Evolutionary conservation across 2,113 vertebrate species (phyloP).

Genomic region (Carassius carassius): DNA sequence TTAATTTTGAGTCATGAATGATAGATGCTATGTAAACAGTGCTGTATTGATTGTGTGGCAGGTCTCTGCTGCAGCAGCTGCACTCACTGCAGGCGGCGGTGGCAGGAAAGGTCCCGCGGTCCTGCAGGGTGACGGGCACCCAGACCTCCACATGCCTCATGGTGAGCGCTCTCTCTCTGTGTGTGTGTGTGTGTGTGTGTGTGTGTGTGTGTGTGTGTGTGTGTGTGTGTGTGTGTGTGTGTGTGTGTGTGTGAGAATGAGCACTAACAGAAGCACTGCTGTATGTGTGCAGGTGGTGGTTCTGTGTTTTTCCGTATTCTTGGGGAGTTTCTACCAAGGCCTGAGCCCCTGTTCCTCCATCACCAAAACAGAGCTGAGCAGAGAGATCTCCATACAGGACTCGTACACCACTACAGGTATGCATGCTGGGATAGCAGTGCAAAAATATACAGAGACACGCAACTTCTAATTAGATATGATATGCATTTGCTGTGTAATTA

Average conservation of each 20-base stretch:
- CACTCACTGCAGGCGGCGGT: slow-evolving; percentile 93
- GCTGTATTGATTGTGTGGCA: slow-evolving; percentile 59
- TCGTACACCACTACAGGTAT: slow-evolving; percentile 88
- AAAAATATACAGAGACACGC: background rate
- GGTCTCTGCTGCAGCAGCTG: slow-evolving; percentile 94
- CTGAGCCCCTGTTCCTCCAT: slow-evolving; percentile 82
- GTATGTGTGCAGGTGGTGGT: slow-evolving; percentile 82
- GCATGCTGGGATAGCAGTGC: background rate
- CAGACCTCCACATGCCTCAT: slow-evolving; percentile 97
- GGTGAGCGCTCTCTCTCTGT: slow-evolving; percentile 72
- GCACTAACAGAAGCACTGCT: background rate
- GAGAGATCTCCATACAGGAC: slow-evolving; percentile 79
- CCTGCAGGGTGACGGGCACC: slow-evolving; percentile 88
- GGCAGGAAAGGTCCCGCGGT: slow-evolving; percentile 88
- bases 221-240: background rate
- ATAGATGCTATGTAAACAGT: background rate
- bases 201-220: slow-evolving; percentile 34
- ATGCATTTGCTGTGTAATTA: background rate
- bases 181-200: slow-evolving; percentile 31
- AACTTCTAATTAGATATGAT: background rate
- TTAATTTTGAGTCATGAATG: background rate
- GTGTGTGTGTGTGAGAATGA: slow-evolving; percentile 25
- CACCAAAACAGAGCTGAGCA: slow-evolving; percentile 81
- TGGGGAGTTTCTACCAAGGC: slow-evolving; percentile 89
- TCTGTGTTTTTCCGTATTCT: slow-evolving; percentile 89